Evolutionary conservation across 2,797 vertebrate species (phyloP).

Genomic region (Periparus ater): DNA sequence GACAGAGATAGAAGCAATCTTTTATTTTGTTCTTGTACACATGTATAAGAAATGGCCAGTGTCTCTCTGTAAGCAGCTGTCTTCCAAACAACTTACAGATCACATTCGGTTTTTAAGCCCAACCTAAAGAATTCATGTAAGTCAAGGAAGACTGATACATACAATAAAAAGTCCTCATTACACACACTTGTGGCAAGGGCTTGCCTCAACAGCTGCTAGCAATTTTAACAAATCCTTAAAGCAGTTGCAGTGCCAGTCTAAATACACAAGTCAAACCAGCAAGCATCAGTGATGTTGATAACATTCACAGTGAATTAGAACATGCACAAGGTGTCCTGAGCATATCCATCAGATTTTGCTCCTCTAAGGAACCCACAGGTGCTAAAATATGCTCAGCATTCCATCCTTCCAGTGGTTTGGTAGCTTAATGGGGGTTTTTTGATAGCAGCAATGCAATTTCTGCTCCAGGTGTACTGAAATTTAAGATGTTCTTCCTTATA

Average conservation of each 20-base stretch:
- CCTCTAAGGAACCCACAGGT: background rate
- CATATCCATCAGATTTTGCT: background rate
- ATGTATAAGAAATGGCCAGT: background rate
- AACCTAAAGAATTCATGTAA: background rate
- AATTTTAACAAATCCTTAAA: background rate
- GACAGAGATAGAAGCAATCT: background rate
- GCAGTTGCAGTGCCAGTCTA: background rate
- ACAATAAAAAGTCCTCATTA: background rate
- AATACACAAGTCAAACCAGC: background rate
- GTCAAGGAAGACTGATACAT: background rate
- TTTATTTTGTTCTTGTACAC: background rate
- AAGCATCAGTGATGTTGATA: background rate
- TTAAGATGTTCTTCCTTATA: background rate
- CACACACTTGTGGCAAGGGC: background rate
- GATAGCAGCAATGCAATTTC: background rate
- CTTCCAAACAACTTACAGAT: background rate
- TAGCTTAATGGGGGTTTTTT: background rate
- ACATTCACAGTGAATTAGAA: background rate
- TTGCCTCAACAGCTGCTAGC: background rate
- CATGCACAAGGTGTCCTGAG: background rate
- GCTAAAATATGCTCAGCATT: background rate
- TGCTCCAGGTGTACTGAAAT: background rate
- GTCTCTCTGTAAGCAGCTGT: background rate
- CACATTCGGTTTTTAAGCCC: background rate
- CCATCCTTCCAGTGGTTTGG: background rate